Conservation (phyloP, 2,888 invertebrate species). For the Hofmannophila pseudospretella region DNA sequence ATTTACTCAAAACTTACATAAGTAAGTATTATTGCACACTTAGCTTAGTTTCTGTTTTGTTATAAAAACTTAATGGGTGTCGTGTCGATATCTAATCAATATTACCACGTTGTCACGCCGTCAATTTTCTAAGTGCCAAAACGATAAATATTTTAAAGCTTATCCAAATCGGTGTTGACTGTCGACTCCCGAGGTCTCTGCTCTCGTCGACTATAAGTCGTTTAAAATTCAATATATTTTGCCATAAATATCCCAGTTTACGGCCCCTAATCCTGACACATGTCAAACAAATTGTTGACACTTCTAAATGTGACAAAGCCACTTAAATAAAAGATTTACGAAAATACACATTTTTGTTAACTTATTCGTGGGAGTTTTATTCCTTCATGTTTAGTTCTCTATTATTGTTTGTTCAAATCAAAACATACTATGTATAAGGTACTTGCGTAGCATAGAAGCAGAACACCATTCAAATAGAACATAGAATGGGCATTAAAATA, state of each 20-base stretch:
- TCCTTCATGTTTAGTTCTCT: not conserved
- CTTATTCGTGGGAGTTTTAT: conserved; percentile 3
- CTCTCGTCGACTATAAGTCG: conserved; percentile 25
- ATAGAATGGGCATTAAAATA: too few relatives aligned
- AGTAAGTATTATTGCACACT: not conserved
- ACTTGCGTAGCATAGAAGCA: too few relatives aligned
- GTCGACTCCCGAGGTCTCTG: not conserved
- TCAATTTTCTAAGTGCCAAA: conserved; percentile 6
- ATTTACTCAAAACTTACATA: too few relatives aligned
- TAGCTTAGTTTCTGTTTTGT: conserved; percentile 7
- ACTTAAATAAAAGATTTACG: conserved; percentile 33
- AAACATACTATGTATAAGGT: not conserved
- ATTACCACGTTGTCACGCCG: conserved; percentile 8
- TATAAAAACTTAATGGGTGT: conserved; percentile 29
- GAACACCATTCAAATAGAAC: too few relatives aligned
- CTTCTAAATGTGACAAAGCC: conserved; percentile 34
- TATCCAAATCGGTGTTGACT: conserved; percentile 4
- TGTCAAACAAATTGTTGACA: conserved; percentile 56
- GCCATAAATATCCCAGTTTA: conserved; percentile 45
- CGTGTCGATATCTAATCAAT: conserved; percentile 16
- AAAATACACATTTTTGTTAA: conserved; percentile 11
- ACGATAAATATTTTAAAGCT: conserved; percentile 5
- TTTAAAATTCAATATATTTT: conserved; percentile 45
- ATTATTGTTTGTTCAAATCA: not conserved
- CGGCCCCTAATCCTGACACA: conserved; percentile 42